Evolutionary conservation across 2,797 vertebrate species (phyloP), one percentile per base, ranked within the genome.

Genomic region (Alauda arvensis): DNA sequence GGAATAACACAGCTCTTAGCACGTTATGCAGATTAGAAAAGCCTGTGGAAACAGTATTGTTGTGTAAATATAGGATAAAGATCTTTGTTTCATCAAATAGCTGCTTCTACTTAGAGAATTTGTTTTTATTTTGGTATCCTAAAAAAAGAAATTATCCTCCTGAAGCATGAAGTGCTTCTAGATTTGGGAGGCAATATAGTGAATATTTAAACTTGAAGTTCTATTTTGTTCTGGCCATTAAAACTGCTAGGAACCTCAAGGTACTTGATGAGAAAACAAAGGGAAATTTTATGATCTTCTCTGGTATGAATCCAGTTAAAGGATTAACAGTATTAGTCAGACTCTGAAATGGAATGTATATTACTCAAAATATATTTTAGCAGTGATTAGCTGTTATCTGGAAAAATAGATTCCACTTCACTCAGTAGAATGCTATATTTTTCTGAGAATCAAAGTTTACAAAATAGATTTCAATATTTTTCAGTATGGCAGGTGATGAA

Each of bases 401-500:
- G 52, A 63, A 83, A 94, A 92, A 51, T n/a, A 74, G 59, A 91
- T 96, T 95, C 96, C 52, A 67, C 77, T 88, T 89, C 70, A 56
- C 42, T 66, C 55, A 59, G 20, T 70, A 83, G 74, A 92, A 85
- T 34, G 42, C 72, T 94, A 7, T 89, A 91, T 94, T 94, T 94
- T 91, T 71, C 91, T 91, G 86, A 89, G 61, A 95, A 94, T 93
- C 78, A 92, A 81, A 90, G 85, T 97, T 96, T 96, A 92, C 93
- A 88, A 94, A 96, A 96, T 96, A 96, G 88, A 94, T 94, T 95
- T 95, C 87, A 93, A 97, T 96, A 97, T 97, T 97, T 97, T 88
- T 94, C 94, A 91, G 93, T 97, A 95, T 97, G 96, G 97, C 96
- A 96, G 97, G 97, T 99, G 98, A 99, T 99, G 97, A 99, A 99